A percentile compares a stretch with the other conserved stretches of the same genome.
Evolutionary conservation across 2,797 vertebrate species (phyloP).

Genomic region (Pitangus sulphuratus): DNA sequence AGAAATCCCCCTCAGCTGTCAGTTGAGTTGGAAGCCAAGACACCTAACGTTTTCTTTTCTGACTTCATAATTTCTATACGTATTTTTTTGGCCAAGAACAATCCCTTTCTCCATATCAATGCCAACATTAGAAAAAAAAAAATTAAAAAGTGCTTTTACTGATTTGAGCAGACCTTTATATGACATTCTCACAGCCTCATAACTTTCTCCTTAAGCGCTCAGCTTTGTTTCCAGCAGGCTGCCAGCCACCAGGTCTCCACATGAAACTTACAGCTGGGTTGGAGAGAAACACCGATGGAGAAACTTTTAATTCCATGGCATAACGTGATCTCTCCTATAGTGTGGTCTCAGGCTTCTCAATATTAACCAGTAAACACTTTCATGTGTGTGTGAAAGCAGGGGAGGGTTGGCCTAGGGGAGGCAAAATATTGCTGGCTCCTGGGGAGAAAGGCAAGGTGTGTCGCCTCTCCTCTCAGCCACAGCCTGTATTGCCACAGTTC

Average conservation of each 20-base stretch:
- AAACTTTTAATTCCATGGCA: not conserved
- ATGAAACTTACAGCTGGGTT: not conserved
- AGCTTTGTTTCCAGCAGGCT: not conserved
- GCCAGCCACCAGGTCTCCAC: not conserved
- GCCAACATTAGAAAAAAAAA: not conserved
- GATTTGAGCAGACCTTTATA: not conserved
- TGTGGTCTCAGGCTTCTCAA: fast-evolving
- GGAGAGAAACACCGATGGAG: not conserved
- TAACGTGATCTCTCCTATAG: fast-evolving
- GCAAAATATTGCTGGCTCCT: not conserved
- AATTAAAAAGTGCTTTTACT: not conserved
- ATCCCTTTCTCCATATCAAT: not conserved
- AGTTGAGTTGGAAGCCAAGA: not conserved
- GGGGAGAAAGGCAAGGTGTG: not conserved
- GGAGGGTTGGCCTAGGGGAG: not conserved
- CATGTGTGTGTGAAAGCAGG: not conserved
- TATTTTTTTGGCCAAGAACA: not conserved
- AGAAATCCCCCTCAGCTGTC: not conserved
- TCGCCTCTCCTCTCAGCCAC: not conserved
- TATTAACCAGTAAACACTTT: not conserved
- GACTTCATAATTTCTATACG: not conserved
- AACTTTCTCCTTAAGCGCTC: not conserved
- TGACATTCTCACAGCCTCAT: not conserved
- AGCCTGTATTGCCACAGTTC: not conserved
- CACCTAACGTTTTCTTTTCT: not conserved